Base-by-base conservation (phyloP, 2,113 vertebrate species). In the Caranx ignobilis region DNA sequence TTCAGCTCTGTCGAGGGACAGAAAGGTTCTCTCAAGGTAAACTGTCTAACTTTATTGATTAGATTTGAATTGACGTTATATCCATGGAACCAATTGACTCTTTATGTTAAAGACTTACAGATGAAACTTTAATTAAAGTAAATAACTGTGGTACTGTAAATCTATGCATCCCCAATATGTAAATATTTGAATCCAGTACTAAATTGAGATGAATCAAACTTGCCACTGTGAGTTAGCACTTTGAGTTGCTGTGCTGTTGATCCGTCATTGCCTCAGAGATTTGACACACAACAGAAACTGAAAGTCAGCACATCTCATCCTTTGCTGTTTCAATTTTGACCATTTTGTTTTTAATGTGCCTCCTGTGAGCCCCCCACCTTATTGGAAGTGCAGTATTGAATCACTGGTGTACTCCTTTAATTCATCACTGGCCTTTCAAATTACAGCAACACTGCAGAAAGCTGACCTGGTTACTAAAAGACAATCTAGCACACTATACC, bases 331-430 rank as follows among this genome's bases (percentile, higher is more conserved):
- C 12, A 8, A 41, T 18, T 68, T 68, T 12, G 34, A 54, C 19
- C 32, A 37, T 37, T 68, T 68, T 54, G 11, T 21, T 35, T 52
- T 32, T 60, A 35, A 60, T 8, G 3, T 9, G 31, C 60, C 35
- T 41, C 37, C 6, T 61, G 34, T 41, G 60, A 41, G 5, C 11
- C 60, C 60, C 10, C 60, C 11, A 12, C 4, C 11, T 39, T n/a
- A 47, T 45, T 64, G 62, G 31, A 64, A 64, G 39, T 63, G 37
- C 61, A 43, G 12, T 21, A 11, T n/a, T 39, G 26, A 63, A 63
- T 63, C 35, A 61, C 35, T n/a, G 21, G 16, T 43, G 16, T 11
- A 5, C 9, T 37, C 18, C 35, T 61, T 10, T 61, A 37, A 18
- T 11, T 37, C 59, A 61, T 3, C 18, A 9, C 26, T 26, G 26